phyloP scores from a whole-genome alignment of 2,797 vertebrate genomes.

The Pipistrellus pipistrellus region DNA sequence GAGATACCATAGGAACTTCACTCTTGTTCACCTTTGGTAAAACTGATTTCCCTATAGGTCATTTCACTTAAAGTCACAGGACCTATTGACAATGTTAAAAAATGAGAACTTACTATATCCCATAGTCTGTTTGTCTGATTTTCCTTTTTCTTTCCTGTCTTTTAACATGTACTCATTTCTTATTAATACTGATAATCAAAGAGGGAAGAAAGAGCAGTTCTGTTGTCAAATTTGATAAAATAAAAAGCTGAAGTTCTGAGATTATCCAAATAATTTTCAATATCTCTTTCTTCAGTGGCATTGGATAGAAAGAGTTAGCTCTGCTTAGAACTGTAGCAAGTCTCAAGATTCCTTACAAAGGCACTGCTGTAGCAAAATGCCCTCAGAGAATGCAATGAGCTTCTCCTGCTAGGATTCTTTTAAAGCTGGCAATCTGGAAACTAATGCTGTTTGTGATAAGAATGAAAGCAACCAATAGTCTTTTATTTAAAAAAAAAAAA shows the following conservation, averaged over 20 bases:
- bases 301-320: slow-evolving; percentile 36
- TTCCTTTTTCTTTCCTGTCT: background rate
- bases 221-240: background rate
- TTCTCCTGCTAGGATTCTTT: background rate
- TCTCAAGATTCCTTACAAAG: slow-evolving; percentile 24
- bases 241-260: slow-evolving; percentile 7
- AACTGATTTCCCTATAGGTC: background rate
- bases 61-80: background rate
- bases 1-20: background rate
- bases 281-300: background rate
- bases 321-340: background rate
- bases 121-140: background rate
- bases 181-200: slow-evolving; percentile 14
- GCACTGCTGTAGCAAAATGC: background rate
- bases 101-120: background rate
- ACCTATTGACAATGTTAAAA: background rate
- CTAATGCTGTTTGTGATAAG: slow-evolving; percentile 63
- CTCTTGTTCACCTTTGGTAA: background rate
- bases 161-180: background rate
- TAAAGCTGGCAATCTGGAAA: background rate
- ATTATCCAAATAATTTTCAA: background rate
- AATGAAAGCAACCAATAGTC: slow-evolving; percentile 54
- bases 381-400: background rate
- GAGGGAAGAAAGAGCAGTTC: slow-evolving; percentile 28
- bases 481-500: slow-evolving; percentile 49